Conservation (phyloP, 2,888 invertebrate genomes). For the Plebejus anna region DNA sequence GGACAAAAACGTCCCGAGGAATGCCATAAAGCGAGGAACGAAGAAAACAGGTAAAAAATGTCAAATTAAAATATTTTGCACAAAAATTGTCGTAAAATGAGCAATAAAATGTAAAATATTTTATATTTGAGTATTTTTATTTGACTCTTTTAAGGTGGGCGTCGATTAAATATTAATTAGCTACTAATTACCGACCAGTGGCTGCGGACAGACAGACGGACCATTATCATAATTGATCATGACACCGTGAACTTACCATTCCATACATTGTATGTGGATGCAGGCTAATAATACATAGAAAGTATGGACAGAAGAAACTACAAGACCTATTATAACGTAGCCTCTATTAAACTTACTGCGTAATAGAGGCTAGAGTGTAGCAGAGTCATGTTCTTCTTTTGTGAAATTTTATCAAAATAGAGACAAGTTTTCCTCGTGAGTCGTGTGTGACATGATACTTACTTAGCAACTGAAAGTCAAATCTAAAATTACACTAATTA, state of each 20-base stretch:
- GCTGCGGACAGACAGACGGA: too few species aligned
- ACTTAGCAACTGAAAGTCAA: too few species aligned
- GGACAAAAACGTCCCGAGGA: not conserved
- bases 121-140: slow-evolving; percentile 20
- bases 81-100: slow-evolving; percentile 14
- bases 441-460: too few species aligned
- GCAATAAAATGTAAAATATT: slow-evolving; percentile 17
- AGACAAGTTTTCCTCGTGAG: too few species aligned
- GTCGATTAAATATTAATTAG: slow-evolving; percentile 10
- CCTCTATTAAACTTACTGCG: too few species aligned
- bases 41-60: slow-evolving; percentile 8
- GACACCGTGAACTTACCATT: not conserved
- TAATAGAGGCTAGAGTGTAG: too few species aligned
- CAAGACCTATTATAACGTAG: too few species aligned
- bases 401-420: too few species aligned
- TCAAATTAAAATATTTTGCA: slow-evolving; percentile 23
- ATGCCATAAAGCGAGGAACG: slow-evolving; percentile 11
- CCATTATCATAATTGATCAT: not conserved
- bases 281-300: too few species aligned
- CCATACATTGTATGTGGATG: not conserved
- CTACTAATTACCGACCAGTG: not conserved
- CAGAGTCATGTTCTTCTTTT: too few species aligned
- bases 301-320: too few species aligned
- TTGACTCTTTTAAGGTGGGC: not conserved
- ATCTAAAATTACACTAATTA: too few species aligned